phyloP scores from a whole-genome alignment of 2,888 invertebrate genomes.

The Lapara coniferarum region DNA sequence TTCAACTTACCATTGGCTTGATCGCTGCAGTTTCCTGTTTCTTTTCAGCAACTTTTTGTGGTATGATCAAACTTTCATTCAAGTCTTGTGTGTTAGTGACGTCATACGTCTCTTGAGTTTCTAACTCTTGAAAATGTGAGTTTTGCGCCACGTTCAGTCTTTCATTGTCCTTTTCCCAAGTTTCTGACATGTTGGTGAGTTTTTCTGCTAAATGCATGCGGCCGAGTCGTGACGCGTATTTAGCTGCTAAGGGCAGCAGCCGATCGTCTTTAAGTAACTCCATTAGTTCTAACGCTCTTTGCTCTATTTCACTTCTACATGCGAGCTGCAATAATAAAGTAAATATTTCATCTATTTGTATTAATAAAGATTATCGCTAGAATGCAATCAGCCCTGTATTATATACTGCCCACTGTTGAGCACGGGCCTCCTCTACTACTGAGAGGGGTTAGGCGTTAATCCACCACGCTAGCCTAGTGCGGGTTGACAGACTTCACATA shows the following conservation, averaged over 20 bases:
- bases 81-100: conserved; percentile 63
- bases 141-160: conserved; percentile 61
- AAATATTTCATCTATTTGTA: not conserved
- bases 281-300: conserved; percentile 93
- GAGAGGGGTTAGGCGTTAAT: too few relatives aligned
- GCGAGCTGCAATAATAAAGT: conserved; percentile 85
- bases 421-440: too few relatives aligned
- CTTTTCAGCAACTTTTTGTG: conserved; percentile 66
- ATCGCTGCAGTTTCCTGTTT: conserved; percentile 62
- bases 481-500: too few relatives aligned
- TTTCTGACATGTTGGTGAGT: conserved; percentile 84
- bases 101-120: conserved; percentile 71
- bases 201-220: conserved; percentile 91
- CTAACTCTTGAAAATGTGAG: conserved; percentile 66
- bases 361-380: too few relatives aligned
- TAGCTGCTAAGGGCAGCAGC: conserved; percentile 92
- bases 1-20: conserved; percentile 70
- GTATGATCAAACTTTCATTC: conserved; percentile 74
- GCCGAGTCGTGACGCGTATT: conserved; percentile 92
- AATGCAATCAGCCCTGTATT: too few relatives aligned
- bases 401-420: too few relatives aligned
- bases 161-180: conserved; percentile 65
- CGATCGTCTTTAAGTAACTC: conserved; percentile 91
- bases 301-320: conserved; percentile 92
- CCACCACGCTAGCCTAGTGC: too few relatives aligned